Base-by-base conservation (phyloP, 2,797 vertebrate species). In the Microchirus variegatus region DNA sequence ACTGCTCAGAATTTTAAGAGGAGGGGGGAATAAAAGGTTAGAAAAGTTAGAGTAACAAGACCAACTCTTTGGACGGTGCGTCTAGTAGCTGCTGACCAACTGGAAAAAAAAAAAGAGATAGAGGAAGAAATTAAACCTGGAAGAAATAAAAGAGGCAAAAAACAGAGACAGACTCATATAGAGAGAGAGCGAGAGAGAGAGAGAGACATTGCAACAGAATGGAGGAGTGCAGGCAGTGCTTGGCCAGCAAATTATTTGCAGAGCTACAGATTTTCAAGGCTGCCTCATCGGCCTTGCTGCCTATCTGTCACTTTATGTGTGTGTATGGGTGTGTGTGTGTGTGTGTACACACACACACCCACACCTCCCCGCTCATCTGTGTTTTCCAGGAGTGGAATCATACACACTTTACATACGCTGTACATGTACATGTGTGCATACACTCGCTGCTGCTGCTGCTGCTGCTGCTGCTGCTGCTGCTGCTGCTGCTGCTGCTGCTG, bases 231-330 rank as follows among this genome's bases (percentile, higher is more conserved):
- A 26, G 4, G 35, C 48, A 35, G 31, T 73, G 79, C 84, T 75
- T 59, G 54, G 59, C 43, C 65, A 80, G 80, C 82, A 85, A 50
- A 75, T 82, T 66, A 86, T 86, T 77, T 83, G 80, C 80, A 79
- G 80, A 83, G 82, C 69, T 70, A 65, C 74, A 77, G 64, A n/a
- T 82, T 82, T 84, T 83, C 53, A 60, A 56, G 59, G 57, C 68
- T 65, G 77, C 61, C 55, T 65, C 10, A 68, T 70, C 68, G 75
- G 79, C 55, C 64, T 65, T 70, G 64, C 76, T 78, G 77, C 52
- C 50, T 75, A 73, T 74, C 70, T 71, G 77, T 86, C 63, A 57
- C 12, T 60, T 14, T 54, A 64, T 42, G 53, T 45, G 51, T 19
- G 36, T 52, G 47, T 3, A 52, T 19, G 53, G 40, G 46, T 50